These are phyloP conservation scores for Antechinus stuartii DNA, from an alignment of 2,113 vertebrate species.

Conservation along the genomic window DNA sequence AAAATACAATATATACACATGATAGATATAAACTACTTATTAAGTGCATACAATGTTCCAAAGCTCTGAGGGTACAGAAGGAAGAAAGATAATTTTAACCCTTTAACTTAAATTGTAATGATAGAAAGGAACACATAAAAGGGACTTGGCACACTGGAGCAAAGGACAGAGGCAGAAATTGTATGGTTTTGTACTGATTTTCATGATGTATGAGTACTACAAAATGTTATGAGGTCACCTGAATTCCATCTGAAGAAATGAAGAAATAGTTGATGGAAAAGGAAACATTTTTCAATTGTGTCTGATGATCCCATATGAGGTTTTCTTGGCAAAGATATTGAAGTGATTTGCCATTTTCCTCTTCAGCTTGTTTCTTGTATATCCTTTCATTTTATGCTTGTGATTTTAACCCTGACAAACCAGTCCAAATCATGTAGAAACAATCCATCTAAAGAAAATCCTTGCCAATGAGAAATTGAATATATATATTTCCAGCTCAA, in stretches of 20 bases:
- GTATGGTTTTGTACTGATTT: not conserved
- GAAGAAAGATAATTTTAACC: not conserved
- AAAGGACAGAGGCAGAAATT: not conserved
- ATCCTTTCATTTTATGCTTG: not conserved
- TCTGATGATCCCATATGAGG: too few species aligned
- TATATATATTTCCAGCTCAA: not conserved
- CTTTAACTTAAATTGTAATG: not conserved
- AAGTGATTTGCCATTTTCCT: too few species aligned
- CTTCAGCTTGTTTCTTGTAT: not conserved
- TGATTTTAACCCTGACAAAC: not conserved
- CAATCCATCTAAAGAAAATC: not conserved
- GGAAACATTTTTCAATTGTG: not conserved
- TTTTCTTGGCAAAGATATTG: too few species aligned
- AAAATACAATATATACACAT: not conserved
- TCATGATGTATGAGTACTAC: not conserved
- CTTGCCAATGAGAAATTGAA: constrained; percentile 22
- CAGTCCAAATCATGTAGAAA: not conserved
- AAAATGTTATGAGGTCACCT: not conserved
- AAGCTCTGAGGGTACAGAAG: not conserved
- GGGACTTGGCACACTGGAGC: not conserved
- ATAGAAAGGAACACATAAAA: not conserved
- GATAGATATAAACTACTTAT: not conserved
- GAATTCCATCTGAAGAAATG: not conserved
- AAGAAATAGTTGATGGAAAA: not conserved
- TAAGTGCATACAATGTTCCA: not conserved